Percentiles rank a stretch among this genome's conserved stretches.
phyloP scores from a whole-genome alignment of 2,888 invertebrate genomes.

The Parnassius smintheus region DNA sequence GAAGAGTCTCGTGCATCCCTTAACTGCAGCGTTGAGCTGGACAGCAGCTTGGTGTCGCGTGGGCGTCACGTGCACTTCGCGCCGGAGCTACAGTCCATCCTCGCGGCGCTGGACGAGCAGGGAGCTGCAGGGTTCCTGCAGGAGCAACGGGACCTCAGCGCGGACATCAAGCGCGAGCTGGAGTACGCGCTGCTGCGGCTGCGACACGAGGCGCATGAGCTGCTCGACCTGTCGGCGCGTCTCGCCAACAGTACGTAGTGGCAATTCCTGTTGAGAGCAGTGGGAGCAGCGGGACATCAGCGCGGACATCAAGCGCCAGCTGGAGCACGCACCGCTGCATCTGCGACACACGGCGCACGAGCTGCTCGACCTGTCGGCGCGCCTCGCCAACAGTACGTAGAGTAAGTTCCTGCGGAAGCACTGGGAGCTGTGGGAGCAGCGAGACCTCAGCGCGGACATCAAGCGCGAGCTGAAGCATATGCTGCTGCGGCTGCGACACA shows the following conservation, averaged over 20 bases:
- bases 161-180: slow-evolving; percentile 84
- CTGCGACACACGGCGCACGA: slow-evolving; percentile 86
- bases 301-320: slow-evolving; percentile 82
- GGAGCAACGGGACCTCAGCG: slow-evolving; percentile 71
- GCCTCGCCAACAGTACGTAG: slow-evolving; percentile 48
- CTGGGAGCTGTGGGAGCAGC: slow-evolving; percentile 53
- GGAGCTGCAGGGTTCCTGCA: slow-evolving; percentile 80
- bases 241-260: slow-evolving; percentile 47
- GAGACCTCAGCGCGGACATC: slow-evolving; percentile 79
- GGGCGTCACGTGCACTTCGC: slow-evolving; percentile 85
- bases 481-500: slow-evolving; percentile 83
- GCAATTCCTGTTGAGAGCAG: too few species aligned
- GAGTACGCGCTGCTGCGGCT: slow-evolving; percentile 85
- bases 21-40: slow-evolving; percentile 39
- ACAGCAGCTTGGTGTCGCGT: slow-evolving; percentile 50
- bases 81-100: slow-evolving; percentile 83
- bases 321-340: slow-evolving; percentile 85
- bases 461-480: slow-evolving; percentile 85
- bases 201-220: slow-evolving; percentile 85
- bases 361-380: slow-evolving; percentile 82
- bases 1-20: slow-evolving; percentile 49
- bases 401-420: too few species aligned
- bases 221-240: slow-evolving; percentile 82
- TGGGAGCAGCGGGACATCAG: slow-evolving; percentile 76
- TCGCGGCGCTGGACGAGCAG: slow-evolving; percentile 83